Base-by-base conservation (phyloP, 1,140 invertebrate species). In the Belonocnema kinseyi region DNA sequence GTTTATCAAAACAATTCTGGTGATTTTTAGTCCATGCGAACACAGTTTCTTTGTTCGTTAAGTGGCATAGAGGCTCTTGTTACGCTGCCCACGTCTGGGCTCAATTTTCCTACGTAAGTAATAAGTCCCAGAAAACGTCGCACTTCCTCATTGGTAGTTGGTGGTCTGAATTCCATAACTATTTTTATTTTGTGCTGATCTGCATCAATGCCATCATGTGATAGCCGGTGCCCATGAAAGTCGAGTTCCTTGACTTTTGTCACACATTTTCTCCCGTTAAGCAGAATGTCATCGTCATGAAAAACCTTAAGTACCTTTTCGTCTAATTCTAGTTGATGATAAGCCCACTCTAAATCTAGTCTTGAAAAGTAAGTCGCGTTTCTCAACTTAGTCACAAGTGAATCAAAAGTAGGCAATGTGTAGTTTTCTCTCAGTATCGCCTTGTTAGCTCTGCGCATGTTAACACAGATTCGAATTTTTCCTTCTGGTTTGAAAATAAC, bases 61-160 rank as follows among this genome's bases (percentile, higher is more conserved):
- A n/a, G n/a, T n/a, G n/a, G n/a, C n/a, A n/a, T n/a, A n/a, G n/a
- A n/a, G n/a, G n/a, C n/a, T n/a, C n/a, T n/a, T n/a, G n/a, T n/a
- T n/a, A n/a, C n/a, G n/a, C n/a, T n/a, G n/a, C n/a, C n/a, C n/a
- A n/a, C n/a, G n/a, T n/a, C n/a, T n/a, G n/a, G n/a, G n/a, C 87
- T 84, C 72, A 82, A 88, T 80, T 86, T 87, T 58, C 83, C 85
- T 51, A 87, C 71, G 56, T 75, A 87, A 50, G 76, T 86, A 2
- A 88, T 72, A 16, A 88, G 61, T n/a, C 87, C 86, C 75, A 88
- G 72, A 75, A 88, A 88, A 83, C 87, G 86, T 46, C 83, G 73
- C 10, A 85, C 52, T 80, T 88, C 84, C 71, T 86, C 80, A 21
- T 77, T 74, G n/a, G 46, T 80, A 11, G n/a, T 74, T 13, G 86